Evolutionary conservation across 2,797 vertebrate genomes (phyloP), one percentile per base, ranked within the genome.

Genomic region (Morus bassanus): DNA sequence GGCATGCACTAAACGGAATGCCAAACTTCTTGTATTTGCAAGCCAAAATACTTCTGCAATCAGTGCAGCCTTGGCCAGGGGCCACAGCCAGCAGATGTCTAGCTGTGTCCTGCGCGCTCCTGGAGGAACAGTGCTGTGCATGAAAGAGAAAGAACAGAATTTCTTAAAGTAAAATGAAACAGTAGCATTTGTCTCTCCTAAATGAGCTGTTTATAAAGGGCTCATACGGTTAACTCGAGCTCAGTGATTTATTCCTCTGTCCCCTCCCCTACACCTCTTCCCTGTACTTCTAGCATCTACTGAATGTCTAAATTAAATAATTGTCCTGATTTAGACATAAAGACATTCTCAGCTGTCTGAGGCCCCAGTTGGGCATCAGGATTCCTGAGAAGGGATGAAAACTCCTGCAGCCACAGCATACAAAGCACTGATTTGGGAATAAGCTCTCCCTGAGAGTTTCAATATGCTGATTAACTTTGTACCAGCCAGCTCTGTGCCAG

Each of bases 31-130:
- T 76, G 15, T 28, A 28, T 88, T 73, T 82, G 88, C 88, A 41
- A 68, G 68, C 83, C 95, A 65, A 72, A 73, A 9, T 6, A 6
- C 68, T 89, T 74, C 35, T 13, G 60, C 83, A 65, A 33, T 92
- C 94, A 85, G 31, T 60, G 73, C 85, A 28, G 84, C 87, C 57
- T 94, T 96, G 97, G 96, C 96, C 72, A 59, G 59, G 68, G 89
- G 94, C 88, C 95, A 93, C 39, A 6, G 9, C 37, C 11, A 30
- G 87, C 97, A 97, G 97, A 96, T 96, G 93, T 82, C 86, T 88
- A 33, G 77, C 78, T 18, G 27, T 35, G 27, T 53, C 61, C 81
- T 65, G 12, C 0, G 3, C 11, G 4, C 76, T 92, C 86, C 93
- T 89, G 69, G 85, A 91, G 78, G 91, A 94, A 48, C 46, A 30